Conservation (phyloP, 2,888 invertebrate genomes). For the Diaprepes abbreviatus region DNA sequence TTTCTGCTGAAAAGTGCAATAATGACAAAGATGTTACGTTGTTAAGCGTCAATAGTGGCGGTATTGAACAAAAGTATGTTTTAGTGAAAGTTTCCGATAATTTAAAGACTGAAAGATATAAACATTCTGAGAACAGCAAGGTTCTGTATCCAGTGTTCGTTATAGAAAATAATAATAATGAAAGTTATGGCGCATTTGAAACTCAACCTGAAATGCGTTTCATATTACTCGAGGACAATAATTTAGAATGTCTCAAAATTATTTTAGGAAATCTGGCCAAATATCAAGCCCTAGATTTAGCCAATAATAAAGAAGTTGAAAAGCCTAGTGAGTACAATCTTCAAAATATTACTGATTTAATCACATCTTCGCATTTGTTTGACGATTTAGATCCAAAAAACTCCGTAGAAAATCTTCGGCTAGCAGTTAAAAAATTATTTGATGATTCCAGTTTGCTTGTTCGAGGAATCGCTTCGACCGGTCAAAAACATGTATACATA, state of each 20-base stretch:
- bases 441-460: constrained; percentile 47
- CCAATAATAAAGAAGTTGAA: not conserved
- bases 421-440: not conserved
- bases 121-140: not conserved
- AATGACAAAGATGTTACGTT: not conserved
- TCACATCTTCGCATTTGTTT: constrained; percentile 7
- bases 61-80: not conserved
- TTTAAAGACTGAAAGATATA: not conserved
- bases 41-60: not conserved
- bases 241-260: not conserved
- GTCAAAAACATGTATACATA: not conserved
- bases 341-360: not conserved
- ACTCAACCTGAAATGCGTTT: not conserved
- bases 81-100: not conserved
- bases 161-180: not conserved
- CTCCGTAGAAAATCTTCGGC: not conserved
- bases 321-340: constrained; percentile 3
- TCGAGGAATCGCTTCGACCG: not conserved
- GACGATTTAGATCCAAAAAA: constrained; percentile 11
- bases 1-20: not conserved
- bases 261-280: not conserved
- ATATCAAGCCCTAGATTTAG: not conserved
- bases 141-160: constrained; percentile 5
- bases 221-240: not conserved
- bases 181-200: constrained; percentile 18